A percentile compares a stretch with the other conserved stretches of the same genome.
Evolutionary conservation across 2,113 vertebrate genomes (phyloP).

Genomic region (Ophthalmolycus amberensis): DNA sequence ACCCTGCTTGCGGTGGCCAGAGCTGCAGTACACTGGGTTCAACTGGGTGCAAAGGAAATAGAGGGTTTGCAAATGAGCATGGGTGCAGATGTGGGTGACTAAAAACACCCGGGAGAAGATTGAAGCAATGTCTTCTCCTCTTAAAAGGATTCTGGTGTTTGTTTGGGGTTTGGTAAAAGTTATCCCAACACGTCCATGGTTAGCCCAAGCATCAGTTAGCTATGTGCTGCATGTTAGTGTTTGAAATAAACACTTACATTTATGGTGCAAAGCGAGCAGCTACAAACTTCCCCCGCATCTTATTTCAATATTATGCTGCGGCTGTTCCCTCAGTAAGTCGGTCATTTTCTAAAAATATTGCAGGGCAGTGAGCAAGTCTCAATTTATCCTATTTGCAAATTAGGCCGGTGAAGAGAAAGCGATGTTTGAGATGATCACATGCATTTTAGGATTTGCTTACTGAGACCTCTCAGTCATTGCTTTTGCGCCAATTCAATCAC

Average conservation of each 20-base stretch:
- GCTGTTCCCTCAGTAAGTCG: constrained; percentile 3
- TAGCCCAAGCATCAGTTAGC: constrained; percentile 18
- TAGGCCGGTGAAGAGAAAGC: not conserved
- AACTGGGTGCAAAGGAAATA: constrained; percentile 73
- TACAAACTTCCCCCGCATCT: constrained; percentile 13
- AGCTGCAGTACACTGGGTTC: constrained; percentile 58
- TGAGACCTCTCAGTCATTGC: too few relatives aligned
- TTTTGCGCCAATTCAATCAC: not conserved
- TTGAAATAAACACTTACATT: constrained; percentile 42
- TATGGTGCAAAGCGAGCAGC: constrained; percentile 30
- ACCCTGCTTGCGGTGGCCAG: constrained; percentile 73
- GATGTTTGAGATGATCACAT: not conserved
- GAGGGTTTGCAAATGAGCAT: constrained; percentile 66
- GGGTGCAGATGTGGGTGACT: constrained; percentile 59
- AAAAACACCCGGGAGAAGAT: constrained; percentile 65
- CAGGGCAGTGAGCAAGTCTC: not conserved
- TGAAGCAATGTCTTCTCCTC: constrained; percentile 45
- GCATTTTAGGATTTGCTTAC: not conserved
- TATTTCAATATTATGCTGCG: constrained; percentile 37
- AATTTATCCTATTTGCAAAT: constrained; percentile 1
- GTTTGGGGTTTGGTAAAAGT: constrained; percentile 40
- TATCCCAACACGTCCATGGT: constrained; percentile 36
- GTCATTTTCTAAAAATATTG: constrained; percentile 35
- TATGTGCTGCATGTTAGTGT: constrained; percentile 34
- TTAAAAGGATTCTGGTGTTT: constrained; percentile 55